Percentiles rank a stretch among this genome's conserved stretches.
These are phyloP conservation scores for Fistularia commersonii DNA, from an alignment of 2,797 vertebrate species.

Conservation along the genomic window DNA sequence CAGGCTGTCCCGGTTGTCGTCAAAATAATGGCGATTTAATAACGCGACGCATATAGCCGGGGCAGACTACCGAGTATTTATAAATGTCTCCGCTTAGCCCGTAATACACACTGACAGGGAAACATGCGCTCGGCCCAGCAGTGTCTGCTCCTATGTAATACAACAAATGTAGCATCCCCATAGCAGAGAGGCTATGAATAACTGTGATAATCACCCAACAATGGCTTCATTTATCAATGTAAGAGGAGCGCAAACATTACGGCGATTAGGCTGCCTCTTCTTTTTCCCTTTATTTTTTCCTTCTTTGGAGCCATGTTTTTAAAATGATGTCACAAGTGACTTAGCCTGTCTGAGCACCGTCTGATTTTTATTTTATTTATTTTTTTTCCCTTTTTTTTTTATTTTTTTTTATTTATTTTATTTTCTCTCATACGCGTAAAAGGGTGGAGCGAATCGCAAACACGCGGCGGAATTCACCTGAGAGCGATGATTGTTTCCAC, in stretches of 20 bases:
- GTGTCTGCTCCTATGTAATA: constrained; percentile 72
- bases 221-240: constrained; percentile 77
- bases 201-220: constrained; percentile 76
- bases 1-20: constrained; percentile 48
- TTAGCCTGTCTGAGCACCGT: constrained; percentile 15
- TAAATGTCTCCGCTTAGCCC: constrained; percentile 67
- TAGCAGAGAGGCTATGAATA: constrained; percentile 74
- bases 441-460: too few species aligned
- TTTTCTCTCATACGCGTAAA: too few species aligned
- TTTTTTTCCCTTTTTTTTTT: too few species aligned
- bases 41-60: constrained; percentile 60
- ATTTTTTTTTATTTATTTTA: too few species aligned
- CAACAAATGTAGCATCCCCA: constrained; percentile 71
- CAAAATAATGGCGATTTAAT: constrained; percentile 78
- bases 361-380: constrained; percentile 10
- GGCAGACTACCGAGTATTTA: constrained; percentile 73
- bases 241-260: constrained; percentile 43
- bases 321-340: constrained; percentile 45
- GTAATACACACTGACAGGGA: constrained; percentile 71
- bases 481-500: too few species aligned
- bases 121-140: constrained; percentile 62
- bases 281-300: constrained; percentile 44
- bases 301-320: constrained; percentile 31
- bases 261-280: constrained; percentile 51
- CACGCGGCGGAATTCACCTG: too few species aligned